phyloP scores from a whole-genome alignment of 1,140 invertebrate genomes.

The Piezodorus guildinii region DNA sequence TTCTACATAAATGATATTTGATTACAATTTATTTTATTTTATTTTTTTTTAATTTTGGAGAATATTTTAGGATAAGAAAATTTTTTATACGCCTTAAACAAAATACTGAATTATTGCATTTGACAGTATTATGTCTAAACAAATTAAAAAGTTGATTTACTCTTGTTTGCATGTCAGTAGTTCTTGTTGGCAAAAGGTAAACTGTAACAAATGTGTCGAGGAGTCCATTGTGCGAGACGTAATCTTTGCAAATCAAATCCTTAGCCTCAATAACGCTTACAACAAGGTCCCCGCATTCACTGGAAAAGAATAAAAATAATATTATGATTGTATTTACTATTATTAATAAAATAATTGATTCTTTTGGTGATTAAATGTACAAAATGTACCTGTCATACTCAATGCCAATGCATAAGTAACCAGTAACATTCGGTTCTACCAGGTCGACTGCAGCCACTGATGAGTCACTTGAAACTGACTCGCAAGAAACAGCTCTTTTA shows the following conservation, averaged over 20 bases:
- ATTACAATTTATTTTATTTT: too few species aligned
- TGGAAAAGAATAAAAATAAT: constrained; percentile 30
- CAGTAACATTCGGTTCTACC: constrained; percentile 57
- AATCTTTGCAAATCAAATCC: constrained; percentile 49
- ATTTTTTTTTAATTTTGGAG: too few species aligned
- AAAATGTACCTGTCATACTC: constrained; percentile 56
- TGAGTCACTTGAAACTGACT: constrained; percentile 71
- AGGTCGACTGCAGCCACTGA: constrained; percentile 58
- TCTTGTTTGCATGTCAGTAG: constrained; percentile 59
- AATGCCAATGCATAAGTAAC: constrained; percentile 62
- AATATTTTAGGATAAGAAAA: too few species aligned
- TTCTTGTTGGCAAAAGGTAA: constrained; percentile 58
- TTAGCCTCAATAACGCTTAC: constrained; percentile 66
- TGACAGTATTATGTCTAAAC: too few species aligned
- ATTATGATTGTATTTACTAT: too few species aligned
- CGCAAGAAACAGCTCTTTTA: constrained; percentile 62
- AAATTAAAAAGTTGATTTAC: constrained; percentile 34
- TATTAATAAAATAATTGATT: too few species aligned
- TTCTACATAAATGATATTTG: too few species aligned
- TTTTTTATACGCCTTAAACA: too few species aligned
- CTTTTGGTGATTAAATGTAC: too few species aligned
- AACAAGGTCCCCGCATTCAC: constrained; percentile 55
- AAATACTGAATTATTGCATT: too few species aligned
- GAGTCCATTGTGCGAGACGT: constrained; percentile 39
- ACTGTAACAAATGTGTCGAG: constrained; percentile 65